These are phyloP conservation scores for Agriotes lineatus DNA, from an alignment of 2,888 invertebrate species.

Conservation along the genomic window DNA sequence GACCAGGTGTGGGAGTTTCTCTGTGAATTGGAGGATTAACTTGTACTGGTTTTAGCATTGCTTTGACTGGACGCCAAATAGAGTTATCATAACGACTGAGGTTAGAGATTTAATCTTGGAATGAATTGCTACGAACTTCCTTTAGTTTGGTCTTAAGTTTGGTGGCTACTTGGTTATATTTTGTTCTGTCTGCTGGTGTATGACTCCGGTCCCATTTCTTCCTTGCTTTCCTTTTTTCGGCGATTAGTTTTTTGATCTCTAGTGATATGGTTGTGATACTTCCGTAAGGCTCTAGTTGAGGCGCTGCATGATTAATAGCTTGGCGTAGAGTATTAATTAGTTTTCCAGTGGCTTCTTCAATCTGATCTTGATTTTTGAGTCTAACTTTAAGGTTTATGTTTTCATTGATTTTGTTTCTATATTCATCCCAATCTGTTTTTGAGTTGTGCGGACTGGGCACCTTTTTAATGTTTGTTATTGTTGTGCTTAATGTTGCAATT, in stretches of 20 bases:
- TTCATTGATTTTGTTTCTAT: background rate
- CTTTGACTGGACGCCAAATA: too few relatives aligned
- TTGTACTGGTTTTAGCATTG: background rate
- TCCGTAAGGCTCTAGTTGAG: background rate
- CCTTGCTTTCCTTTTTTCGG: conserved; percentile 17
- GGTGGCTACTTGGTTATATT: conserved; percentile 28
- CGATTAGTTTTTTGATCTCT: conserved; percentile 27
- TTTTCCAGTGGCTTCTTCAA: background rate
- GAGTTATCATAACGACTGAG: background rate
- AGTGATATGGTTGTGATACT: conserved; percentile 18
- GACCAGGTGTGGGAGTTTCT: too few relatives aligned
- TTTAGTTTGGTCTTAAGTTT: conserved; percentile 11
- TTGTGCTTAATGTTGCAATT: conserved; percentile 34
- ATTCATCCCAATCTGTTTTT: conserved; percentile 22
- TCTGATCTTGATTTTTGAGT: background rate
- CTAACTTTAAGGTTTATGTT: background rate
- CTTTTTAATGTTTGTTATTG: conserved; percentile 25
- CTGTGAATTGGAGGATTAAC: too few relatives aligned
- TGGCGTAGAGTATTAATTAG: background rate
- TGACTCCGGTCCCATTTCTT: conserved; percentile 38
- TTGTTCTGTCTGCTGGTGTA: conserved; percentile 39
- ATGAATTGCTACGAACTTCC: background rate
- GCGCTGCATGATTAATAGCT: background rate
- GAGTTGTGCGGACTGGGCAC: conserved; percentile 18
- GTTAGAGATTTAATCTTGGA: conserved; percentile 2